Percentiles rank a stretch among this genome's conserved stretches.
Evolutionary conservation across 2,888 invertebrate genomes (phyloP).

Genomic region (Beris morrisii): DNA sequence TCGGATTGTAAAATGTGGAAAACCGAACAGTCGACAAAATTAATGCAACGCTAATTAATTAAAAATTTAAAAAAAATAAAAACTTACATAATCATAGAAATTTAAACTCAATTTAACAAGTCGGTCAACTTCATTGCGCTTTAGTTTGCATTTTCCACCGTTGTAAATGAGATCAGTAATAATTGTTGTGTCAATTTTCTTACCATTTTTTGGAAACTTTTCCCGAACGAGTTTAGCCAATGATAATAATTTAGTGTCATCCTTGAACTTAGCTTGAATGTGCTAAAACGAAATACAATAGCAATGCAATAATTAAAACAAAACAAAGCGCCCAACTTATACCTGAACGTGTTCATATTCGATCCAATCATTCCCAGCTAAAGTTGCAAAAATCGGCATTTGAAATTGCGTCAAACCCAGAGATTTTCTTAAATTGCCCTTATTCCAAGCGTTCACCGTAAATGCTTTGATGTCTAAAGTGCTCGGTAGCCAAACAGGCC

Average conservation of each 20-base stretch:
- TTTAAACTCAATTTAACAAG: conserved; percentile 14
- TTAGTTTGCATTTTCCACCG: conserved; percentile 18
- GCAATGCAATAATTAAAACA: neutral
- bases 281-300: no score
- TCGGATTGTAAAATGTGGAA: no score
- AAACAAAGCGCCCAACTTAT: neutral
- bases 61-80: no score
- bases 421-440: conserved; percentile 18
- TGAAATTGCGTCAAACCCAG: conserved; percentile 32
- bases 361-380: conserved; percentile 35
- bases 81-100: conserved; percentile 33
- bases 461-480: conserved; percentile 24
- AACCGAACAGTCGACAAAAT: no score
- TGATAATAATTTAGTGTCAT: no score
- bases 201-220: no score
- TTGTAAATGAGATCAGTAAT: conserved; percentile 28
- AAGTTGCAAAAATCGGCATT: conserved; percentile 36
- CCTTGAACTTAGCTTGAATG: no score
- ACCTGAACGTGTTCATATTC: conserved; percentile 25
- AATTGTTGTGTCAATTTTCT: neutral
- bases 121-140: neutral
- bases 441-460: conserved; percentile 27
- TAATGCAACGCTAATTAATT: no score
- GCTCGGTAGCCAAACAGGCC: conserved; percentile 30
- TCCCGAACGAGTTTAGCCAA: no score